Conservation (phyloP, 2,888 invertebrate species). For the Lithophane semibrunnea region DNA sequence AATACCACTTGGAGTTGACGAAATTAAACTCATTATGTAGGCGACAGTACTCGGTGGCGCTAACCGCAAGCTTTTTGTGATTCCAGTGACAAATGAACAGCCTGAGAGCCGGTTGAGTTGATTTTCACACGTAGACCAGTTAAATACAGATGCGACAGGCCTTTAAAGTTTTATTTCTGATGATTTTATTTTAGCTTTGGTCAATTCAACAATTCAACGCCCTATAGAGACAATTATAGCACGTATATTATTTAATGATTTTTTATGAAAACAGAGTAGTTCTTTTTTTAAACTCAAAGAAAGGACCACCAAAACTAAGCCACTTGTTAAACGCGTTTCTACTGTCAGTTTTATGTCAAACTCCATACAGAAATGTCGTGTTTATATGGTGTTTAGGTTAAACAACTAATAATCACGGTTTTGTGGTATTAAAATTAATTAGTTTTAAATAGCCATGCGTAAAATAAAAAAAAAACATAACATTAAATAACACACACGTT, state of each 20-base stretch:
- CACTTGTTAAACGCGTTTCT: too few species aligned
- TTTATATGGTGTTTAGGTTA: too few species aligned
- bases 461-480: too few species aligned
- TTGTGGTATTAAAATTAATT: too few species aligned
- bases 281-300: too few species aligned
- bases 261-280: neutral
- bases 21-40: slow-evolving; percentile 84
- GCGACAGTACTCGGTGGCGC: slow-evolving; percentile 68
- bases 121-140: slow-evolving; percentile 77
- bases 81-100: slow-evolving; percentile 87
- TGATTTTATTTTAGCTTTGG: neutral
- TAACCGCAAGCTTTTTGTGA: slow-evolving; percentile 86
- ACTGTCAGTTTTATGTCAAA: too few species aligned
- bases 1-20: slow-evolving; percentile 73
- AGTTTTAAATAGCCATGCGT: neutral
- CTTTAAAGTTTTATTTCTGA: neutral
- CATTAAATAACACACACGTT: neutral
- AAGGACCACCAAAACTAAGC: too few species aligned
- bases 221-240: neutral
- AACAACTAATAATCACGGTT: too few species aligned
- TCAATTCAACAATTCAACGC: neutral
- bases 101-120: slow-evolving; percentile 72
- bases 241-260: neutral
- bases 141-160: slow-evolving; percentile 63
- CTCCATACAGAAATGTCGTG: too few species aligned